phyloP scores from a whole-genome alignment of 1,140 invertebrate genomes.

The Chrysoperla carnea region DNA sequence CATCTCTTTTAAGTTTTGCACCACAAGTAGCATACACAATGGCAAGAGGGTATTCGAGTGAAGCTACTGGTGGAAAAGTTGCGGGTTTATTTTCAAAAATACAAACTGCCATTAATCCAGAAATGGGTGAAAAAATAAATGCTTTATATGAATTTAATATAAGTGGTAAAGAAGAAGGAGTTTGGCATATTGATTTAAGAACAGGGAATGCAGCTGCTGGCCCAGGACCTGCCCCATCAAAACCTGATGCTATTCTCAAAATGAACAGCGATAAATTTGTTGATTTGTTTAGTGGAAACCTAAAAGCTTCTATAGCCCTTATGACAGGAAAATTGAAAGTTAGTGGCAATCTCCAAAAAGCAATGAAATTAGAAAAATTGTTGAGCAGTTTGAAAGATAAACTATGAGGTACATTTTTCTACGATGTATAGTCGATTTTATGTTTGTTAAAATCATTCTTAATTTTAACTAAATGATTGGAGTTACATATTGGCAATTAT shows the following conservation, averaged over 20 bases:
- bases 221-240: conserved; percentile 45
- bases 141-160: conserved; percentile 82
- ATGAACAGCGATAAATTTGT: conserved; percentile 67
- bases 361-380: conserved; percentile 91
- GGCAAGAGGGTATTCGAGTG: conserved; percentile 14
- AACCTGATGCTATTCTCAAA: conserved; percentile 69
- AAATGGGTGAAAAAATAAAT: conserved; percentile 63
- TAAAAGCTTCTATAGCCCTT: conserved; percentile 82
- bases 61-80: conserved; percentile 20
- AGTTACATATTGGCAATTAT: too few species aligned
- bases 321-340: conserved; percentile 96
- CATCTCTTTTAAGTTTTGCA: conserved; percentile 92
- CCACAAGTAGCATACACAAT: conserved; percentile 96
- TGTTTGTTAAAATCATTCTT: too few species aligned
- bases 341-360: conserved; percentile 79
- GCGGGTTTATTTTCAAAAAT: conserved; percentile 50
- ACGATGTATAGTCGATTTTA: too few species aligned
- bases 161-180: conserved; percentile 56
- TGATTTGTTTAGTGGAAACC: conserved; percentile 63
- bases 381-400: conserved; percentile 73
- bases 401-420: too few species aligned
- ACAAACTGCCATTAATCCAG: conserved; percentile 41
- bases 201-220: conserved; percentile 65
- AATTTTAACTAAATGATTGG: too few species aligned
- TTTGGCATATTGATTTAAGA: conserved; percentile 83